Evolutionary conservation across 2,113 vertebrate species (phyloP).

Genomic region (Panthera tigris): DNA sequence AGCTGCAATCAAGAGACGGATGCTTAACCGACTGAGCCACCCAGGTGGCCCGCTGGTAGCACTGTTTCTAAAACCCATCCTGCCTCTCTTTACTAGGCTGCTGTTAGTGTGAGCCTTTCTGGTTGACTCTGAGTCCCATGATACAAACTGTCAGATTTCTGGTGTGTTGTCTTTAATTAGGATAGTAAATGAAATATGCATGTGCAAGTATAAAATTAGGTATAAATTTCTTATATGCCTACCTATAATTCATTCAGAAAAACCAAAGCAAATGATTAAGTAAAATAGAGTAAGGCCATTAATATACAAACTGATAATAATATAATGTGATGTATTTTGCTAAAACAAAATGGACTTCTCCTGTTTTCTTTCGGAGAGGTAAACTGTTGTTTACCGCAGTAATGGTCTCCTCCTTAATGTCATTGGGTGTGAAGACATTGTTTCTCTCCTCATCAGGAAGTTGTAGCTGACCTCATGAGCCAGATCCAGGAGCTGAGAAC

Average conservation of each 20-base stretch:
- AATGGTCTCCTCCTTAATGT: not conserved
- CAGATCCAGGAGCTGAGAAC: slow-evolving; percentile 93
- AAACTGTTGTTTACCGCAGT: not conserved
- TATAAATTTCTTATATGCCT: not conserved
- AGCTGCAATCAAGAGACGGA: no score
- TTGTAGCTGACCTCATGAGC: slow-evolving; percentile 91
- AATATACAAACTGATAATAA: slow-evolving; percentile 9
- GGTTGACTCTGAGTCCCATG: not conserved
- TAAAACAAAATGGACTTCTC: slow-evolving; percentile 35
- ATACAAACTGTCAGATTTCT: not conserved
- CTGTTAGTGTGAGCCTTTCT: not conserved
- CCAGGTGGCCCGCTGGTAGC: no score
- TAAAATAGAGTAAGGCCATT: not conserved
- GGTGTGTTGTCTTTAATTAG: not conserved
- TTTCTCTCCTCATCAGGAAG: slow-evolving; percentile 85
- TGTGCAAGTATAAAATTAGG: not conserved
- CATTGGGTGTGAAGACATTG: not conserved
- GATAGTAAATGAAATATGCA: not conserved
- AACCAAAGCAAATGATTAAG: not conserved
- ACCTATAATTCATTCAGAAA: not conserved
- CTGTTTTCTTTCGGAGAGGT: slow-evolving; percentile 17
- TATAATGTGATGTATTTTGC: not conserved
- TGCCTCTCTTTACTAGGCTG: not conserved
- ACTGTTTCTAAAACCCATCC: not conserved
- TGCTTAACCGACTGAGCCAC: no score